Conservation (phyloP, 2,797 vertebrate genomes). For the Neosalanx taihuensis region DNA sequence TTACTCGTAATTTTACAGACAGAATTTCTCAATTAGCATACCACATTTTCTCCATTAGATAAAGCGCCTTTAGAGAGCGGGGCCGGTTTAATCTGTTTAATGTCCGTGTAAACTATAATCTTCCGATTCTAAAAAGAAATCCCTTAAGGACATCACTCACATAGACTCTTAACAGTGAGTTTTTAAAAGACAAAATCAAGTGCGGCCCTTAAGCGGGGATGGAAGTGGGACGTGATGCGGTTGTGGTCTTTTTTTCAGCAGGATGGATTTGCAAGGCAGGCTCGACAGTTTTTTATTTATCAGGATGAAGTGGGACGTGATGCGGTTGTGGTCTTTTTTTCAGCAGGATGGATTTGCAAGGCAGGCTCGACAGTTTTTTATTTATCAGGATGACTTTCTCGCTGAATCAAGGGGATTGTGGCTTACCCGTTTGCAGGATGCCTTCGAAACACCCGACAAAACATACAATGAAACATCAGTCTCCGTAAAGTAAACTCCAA, state of each 20-base stretch:
- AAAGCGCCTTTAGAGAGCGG: slow-evolving; percentile 79
- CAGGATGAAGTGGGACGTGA: slow-evolving; percentile 53
- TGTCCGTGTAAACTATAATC: slow-evolving; percentile 79
- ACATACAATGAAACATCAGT: not conserved
- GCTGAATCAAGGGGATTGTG: not conserved
- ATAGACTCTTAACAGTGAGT: slow-evolving; percentile 67
- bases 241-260: slow-evolving; percentile 38
- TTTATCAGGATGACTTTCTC: not conserved
- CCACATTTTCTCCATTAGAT: slow-evolving; percentile 79
- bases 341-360: slow-evolving; percentile 28
- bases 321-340: slow-evolving; percentile 47
- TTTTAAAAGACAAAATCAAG: slow-evolving; percentile 71
- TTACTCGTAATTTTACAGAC: slow-evolving; percentile 75
- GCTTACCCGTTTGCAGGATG: not conserved
- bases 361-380: not conserved
- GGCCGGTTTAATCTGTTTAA: slow-evolving; percentile 78
- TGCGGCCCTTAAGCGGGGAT: slow-evolving; percentile 66
- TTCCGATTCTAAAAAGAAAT: slow-evolving; percentile 77
- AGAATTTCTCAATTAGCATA: slow-evolving; percentile 79
- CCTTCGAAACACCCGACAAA: not conserved
- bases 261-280: slow-evolving; percentile 28
- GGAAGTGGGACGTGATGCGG: slow-evolving; percentile 54
- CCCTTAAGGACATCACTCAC: slow-evolving; percentile 75
- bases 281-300: not conserved
- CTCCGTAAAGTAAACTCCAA: too few relatives aligned